Base-by-base conservation (phyloP, 2,888 invertebrate species). In the Calephelis perditalis region DNA sequence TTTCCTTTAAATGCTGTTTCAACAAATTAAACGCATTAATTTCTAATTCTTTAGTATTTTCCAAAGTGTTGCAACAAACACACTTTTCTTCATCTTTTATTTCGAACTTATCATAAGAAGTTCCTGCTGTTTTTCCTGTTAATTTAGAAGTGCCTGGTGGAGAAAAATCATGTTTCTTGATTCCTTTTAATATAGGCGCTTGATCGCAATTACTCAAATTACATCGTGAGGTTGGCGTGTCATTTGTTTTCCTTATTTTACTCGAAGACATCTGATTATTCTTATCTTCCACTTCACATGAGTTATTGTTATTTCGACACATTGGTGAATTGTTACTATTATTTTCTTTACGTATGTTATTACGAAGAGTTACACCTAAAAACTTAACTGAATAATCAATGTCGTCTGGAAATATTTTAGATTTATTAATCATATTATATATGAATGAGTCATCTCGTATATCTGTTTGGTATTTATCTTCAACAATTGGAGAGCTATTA, bases 311-410 rank as follows among this genome's bases (percentile, higher is more conserved):
- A 46, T 44, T 61, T 63, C 56, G 55, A 61, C 54, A 60, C 37
- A 55, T 55, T 55, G 26, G 6, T 26, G 12, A 10, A 49, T 10
- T 10, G 9, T 49, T 56, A 15, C 5, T 40, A 12, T 12, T 56
- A 7, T n/a, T n/a, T 8, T 7, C 37, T 44, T 44, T 43, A 3
- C 43, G 8, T 7, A 3, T 69, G 43, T 65, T 65, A 65, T 82
- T 77, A 54, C 76, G 71, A 61, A 89, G 73, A 10, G 87, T 86
- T 8, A 85, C 89, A 26, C 89, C 89, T 60, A 89, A 76, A 73
- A 86, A 84, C 57, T 81, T 77, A 36, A 89, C 78, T 56, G 73
- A 71, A 68, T 79, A 83, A 61, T 81, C 78, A 72, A 73, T 71
- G 57, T 69, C 68, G 61, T 65, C 64, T 47, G 73, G 63, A 64